Base-by-base conservation (phyloP, 1,140 invertebrate species). In the Pomacea maculata region DNA sequence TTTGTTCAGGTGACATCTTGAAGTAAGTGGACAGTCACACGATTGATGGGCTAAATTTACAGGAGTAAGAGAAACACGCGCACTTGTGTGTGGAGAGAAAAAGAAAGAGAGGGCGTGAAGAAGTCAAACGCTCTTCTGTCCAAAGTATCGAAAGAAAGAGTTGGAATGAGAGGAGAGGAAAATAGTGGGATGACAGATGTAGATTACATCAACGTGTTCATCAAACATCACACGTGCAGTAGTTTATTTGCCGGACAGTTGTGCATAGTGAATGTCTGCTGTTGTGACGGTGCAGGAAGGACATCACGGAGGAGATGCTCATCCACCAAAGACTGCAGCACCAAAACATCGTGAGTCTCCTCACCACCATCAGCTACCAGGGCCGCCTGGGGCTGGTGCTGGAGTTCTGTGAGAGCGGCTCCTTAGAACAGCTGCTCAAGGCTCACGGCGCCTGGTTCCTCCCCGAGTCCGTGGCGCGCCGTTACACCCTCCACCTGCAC, bases 321-420 rank as follows among this genome's bases (percentile, higher is more conserved):
- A 86, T 88, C 25, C 87, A 86, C 61, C 79, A 84, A 45, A 70
- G 82, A 12, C 81, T 88, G n/a, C 72, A 85, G 19, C 88, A 89
- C 75, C 74, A 80, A 17, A 88, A 88, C 82, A 82, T 89, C 57
- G 87, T 88, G 9, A 67, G 80, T 11, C 80, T 88, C 76, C 70
- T 88, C 21, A 82, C 86, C 72, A 83, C 86, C 45, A 79, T 88
- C 25, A 79, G 64, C 68, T 86, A 85, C 71, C 82, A 86, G 64
- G 85, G 85, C 19, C 80, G 85, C 0, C 75, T 83, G 7, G 85
- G 84, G 29, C 82, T 87, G 15, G 85, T 89, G 54, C 78, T 88
- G 80, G 88, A 89, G 71, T 88, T 88, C 78, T 89, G 88, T 80
- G 85, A 87, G 34, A 84, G 82, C 75, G 88, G 88, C n/a, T 86